Evolutionary conservation across 2,888 invertebrate species (phyloP), one percentile per base, ranked within the genome.

Genomic region (Caradrina kadenii): DNA sequence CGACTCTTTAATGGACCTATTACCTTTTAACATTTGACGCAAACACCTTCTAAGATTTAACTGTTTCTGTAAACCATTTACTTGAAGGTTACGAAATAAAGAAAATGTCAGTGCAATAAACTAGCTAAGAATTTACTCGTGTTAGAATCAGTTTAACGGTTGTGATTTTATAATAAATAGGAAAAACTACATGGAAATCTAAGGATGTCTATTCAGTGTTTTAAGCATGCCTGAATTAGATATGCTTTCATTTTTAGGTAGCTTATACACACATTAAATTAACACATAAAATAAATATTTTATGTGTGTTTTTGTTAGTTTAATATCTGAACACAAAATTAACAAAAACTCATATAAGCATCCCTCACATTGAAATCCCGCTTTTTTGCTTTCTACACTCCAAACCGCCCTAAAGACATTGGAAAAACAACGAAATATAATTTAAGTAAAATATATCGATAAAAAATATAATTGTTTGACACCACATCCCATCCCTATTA

Each of bases 401-500:
- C 35, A 35, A 35, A 7, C 35, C 35, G 35, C 7, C 7, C 6
- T 6, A 35, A 35, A 8, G 35, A 1, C 6, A 6, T 35, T 35
- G 6, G 7, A 35, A 35, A 35, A 42, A 42, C 42, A 42, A 10
- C 42, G 17, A 45, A 45, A 45, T 17, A 17, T 5, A 45, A 8
- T 35, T 35, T 8, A 35, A 45, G 17, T 1, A 13, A 8, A 55
- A 26, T 19, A 15, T 52, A 65, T 80, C 64, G 71, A 77, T 31
- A 39, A 26, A 26, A 26, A 3, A 3, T 26, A 26, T 26, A 26
- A 31, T 39, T 31, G 0, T 54, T 53, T 1, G 8, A 26, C 17
- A 63, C 26, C 31, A 49, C 55, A 13, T 50, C 70, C 19, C 86
- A 84, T 61, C 85, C 65, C 80, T 85, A 78, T 22, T 78, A 76